A percentile compares a stretch with the other conserved stretches of the same genome.
These are phyloP conservation scores for Papilio protenor DNA, from an alignment of 2,888 invertebrate species.

Conservation along the genomic window DNA sequence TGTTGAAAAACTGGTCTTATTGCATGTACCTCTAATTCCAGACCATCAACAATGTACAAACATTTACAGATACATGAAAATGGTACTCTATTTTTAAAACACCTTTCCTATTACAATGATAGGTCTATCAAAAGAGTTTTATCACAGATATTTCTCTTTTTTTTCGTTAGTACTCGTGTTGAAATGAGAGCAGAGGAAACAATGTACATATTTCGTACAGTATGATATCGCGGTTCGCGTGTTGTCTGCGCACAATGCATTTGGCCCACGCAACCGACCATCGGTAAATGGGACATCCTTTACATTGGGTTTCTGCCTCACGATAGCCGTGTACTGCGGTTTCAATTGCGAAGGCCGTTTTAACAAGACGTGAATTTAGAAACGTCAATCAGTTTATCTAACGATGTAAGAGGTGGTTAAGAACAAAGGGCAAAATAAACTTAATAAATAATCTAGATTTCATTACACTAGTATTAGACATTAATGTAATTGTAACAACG, in stretches of 20 bases:
- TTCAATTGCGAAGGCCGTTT: slow-evolving; percentile 19
- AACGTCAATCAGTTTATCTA: not conserved
- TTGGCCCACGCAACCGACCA: slow-evolving; percentile 36
- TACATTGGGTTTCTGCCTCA: slow-evolving; percentile 14
- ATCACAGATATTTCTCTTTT: slow-evolving; percentile 1
- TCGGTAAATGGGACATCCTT: slow-evolving; percentile 37
- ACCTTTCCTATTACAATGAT: not conserved
- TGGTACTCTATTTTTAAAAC: not conserved
- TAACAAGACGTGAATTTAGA: slow-evolving; percentile 1
- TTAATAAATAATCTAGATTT: no score
- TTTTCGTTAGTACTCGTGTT: slow-evolving; percentile 1
- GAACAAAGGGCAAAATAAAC: not conserved
- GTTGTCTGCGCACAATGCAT: slow-evolving; percentile 34
- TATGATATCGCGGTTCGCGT: slow-evolving; percentile 23
- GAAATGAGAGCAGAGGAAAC: slow-evolving; percentile 25
- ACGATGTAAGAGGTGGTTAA: not conserved
- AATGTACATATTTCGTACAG: slow-evolving; percentile 17
- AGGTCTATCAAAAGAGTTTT: not conserved
- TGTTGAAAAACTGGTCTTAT: not conserved
- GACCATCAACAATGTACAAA: no score
- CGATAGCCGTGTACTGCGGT: slow-evolving; percentile 10
- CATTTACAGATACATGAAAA: no score
- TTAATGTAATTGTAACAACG: no score
- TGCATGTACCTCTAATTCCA: no score
- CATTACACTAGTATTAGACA: no score